Evolutionary conservation across 2,888 invertebrate genomes (phyloP).

Genomic region (Panorpa germanica): DNA sequence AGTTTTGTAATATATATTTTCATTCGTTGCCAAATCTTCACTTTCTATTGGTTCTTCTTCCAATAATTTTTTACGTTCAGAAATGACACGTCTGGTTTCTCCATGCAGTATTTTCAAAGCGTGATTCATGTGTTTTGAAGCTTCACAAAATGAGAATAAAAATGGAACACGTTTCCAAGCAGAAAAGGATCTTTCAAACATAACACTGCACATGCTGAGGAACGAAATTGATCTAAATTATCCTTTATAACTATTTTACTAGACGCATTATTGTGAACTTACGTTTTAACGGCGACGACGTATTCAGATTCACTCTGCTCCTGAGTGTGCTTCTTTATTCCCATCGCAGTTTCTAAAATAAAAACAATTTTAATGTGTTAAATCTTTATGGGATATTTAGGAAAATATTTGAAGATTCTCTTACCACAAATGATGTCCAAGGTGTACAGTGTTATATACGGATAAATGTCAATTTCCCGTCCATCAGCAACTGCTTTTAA

Average conservation of each 20-base stretch:
- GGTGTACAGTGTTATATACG: not conserved
- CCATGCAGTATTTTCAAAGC: constrained; percentile 18
- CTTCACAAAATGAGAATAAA: too few species aligned
- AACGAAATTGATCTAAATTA: too few species aligned
- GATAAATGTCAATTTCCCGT: not conserved
- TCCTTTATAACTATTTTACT: too few species aligned
- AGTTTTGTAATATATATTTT: constrained; percentile 16
- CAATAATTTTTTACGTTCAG: constrained; percentile 17
- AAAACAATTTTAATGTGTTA: too few species aligned
- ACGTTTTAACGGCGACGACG: not conserved
- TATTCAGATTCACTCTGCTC: not conserved
- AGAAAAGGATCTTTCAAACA: constrained; percentile 20
- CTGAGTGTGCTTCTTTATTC: not conserved
- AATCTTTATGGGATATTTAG: too few species aligned
- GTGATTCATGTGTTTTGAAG: too few species aligned
- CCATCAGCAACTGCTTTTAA: not conserved
- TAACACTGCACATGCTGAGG: constrained; percentile 18
- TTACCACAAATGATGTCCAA: constrained; percentile 4
- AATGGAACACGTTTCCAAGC: constrained; percentile 22
- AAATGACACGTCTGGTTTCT: constrained; percentile 20
- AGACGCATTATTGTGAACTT: too few species aligned
- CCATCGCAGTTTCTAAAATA: not conserved
- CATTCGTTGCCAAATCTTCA: too few species aligned
- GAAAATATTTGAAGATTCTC: too few species aligned
- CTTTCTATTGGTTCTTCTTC: constrained; percentile 15